Percentiles rank a stretch among this genome's conserved stretches.
phyloP scores from a whole-genome alignment of 2,113 vertebrate genomes.

The Nerophis lumbriciformis region DNA sequence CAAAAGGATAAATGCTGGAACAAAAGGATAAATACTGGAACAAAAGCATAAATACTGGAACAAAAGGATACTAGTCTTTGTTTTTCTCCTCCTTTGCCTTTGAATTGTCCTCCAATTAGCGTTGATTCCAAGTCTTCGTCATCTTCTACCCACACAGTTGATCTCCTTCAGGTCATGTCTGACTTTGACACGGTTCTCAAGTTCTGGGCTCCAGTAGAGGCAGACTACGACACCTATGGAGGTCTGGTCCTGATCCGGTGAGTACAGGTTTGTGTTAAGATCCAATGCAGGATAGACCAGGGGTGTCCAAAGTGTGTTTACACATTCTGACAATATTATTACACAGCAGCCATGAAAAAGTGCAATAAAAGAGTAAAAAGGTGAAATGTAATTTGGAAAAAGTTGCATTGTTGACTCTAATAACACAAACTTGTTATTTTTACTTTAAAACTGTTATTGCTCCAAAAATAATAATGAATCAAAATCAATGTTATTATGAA shows the following conservation, averaged over 20 bases:
- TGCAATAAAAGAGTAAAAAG: background rate
- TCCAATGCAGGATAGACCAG: no score
- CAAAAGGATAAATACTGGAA: background rate
- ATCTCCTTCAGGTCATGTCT: conserved; percentile 52
- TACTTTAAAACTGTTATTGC: no score
- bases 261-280: conserved; percentile 26
- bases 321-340: no score
- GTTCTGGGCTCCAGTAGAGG: conserved; percentile 62
- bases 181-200: conserved; percentile 64
- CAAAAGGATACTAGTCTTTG: conserved; percentile 6
- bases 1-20: no score
- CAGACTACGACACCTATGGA: conserved; percentile 41
- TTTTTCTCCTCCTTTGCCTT: background rate
- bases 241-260: conserved; percentile 65
- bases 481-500: no score
- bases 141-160: conserved; percentile 1
- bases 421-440: no score
- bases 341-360: no score
- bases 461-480: no score
- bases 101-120: conserved; percentile 1
- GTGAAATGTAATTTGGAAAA: background rate
- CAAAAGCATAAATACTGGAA: background rate
- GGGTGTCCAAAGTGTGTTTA: no score
- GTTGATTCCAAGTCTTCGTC: background rate
- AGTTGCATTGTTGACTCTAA: no score